These are phyloP conservation scores for Luidia sarsii DNA, from an alignment of 53 echinoderm and acorn worm species.

Conservation along the genomic window DNA sequence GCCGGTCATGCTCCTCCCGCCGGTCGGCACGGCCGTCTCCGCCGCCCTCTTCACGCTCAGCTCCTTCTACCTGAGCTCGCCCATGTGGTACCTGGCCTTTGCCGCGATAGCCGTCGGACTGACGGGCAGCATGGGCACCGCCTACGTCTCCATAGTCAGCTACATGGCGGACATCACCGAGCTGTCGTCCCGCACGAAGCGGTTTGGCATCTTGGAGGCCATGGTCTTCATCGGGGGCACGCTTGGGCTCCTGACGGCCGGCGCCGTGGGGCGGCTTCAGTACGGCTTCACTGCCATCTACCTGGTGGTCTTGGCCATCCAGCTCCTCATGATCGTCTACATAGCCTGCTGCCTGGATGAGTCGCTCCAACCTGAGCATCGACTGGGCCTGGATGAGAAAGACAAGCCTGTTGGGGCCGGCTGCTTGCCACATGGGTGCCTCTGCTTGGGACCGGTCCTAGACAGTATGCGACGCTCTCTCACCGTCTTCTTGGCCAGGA, in stretches of 20 bases:
- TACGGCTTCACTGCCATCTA: slow-evolving; percentile 63
- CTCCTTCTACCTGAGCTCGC: slow-evolving; percentile 56
- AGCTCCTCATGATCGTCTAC: slow-evolving; percentile 59
- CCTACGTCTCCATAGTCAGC: slow-evolving; percentile 65
- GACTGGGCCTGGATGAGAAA: slow-evolving; percentile 27
- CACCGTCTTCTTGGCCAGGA: slow-evolving; percentile 59
- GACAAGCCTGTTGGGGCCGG: slow-evolving; percentile 36
- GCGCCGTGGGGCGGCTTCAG: slow-evolving; percentile 33
- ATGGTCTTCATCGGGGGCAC: slow-evolving; percentile 86
- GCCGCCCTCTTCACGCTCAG: slow-evolving; percentile 59
- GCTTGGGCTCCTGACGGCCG: slow-evolving; percentile 64
- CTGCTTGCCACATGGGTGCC: slow-evolving; percentile 11
- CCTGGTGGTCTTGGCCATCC: slow-evolving; percentile 52
- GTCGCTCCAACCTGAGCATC: slow-evolving; percentile 61
- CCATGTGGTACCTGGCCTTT: slow-evolving; percentile 39
- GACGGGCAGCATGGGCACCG: slow-evolving; percentile 71
- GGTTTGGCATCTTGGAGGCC: slow-evolving; percentile 76
- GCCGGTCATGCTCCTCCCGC: slow-evolving; percentile 68
- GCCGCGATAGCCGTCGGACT: slow-evolving; percentile 57
- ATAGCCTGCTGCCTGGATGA: slow-evolving; percentile 60
- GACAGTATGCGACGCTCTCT: slow-evolving; percentile 65
- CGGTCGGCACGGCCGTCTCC: slow-evolving; percentile 49
- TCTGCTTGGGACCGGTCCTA: slow-evolving; percentile 44
- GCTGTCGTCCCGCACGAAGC: slow-evolving; percentile 66
- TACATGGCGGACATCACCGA: slow-evolving; percentile 83